Percentiles rank a stretch among this genome's conserved stretches.
Conservation (phyloP, 2,797 vertebrate species). For the Chaetophractus vellerosus region DNA sequence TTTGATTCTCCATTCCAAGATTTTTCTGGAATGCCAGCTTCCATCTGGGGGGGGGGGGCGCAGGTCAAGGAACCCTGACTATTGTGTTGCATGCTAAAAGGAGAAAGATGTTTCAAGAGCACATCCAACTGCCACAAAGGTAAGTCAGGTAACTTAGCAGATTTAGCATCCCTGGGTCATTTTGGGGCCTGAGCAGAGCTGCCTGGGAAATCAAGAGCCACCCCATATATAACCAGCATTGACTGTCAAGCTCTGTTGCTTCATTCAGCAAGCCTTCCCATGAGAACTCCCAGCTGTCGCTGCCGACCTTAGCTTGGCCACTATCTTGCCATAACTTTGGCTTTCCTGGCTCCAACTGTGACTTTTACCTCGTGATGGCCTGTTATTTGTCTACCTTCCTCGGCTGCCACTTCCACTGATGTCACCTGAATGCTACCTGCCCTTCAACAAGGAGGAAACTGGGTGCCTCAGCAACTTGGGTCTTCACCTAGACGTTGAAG, state of each 20-base stretch:
- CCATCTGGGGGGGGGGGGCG: background rate
- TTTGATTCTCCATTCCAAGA: background rate
- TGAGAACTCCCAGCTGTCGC: conserved; percentile 75
- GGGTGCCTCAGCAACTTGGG: background rate
- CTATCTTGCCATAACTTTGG: conserved; percentile 25
- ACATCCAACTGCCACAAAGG: background rate
- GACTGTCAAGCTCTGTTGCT: conserved; percentile 64
- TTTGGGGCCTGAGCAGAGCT: conserved; percentile 43
- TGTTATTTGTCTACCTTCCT: conserved; percentile 63
- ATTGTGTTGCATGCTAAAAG: background rate
- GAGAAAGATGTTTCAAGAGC: background rate
- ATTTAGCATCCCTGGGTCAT: conserved; percentile 24
- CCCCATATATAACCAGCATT: conserved; percentile 66
- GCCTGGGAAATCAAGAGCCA: conserved; percentile 70
- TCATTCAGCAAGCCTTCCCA: conserved; percentile 70
- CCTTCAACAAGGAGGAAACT: background rate
- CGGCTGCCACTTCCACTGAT: conserved; percentile 66
- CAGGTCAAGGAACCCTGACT: background rate
- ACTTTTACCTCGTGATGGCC: conserved; percentile 38
- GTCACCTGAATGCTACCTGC: conserved; percentile 72
- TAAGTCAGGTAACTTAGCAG: conserved; percentile 50
- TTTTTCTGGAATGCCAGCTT: conserved; percentile 18
- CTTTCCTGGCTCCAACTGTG: conserved; percentile 70
- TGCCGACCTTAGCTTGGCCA: conserved; percentile 59
- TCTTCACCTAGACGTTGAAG: background rate